phyloP scores from a whole-genome alignment of 64 coral and sea anemone genomes.

The Trachythela sp. region DNA sequence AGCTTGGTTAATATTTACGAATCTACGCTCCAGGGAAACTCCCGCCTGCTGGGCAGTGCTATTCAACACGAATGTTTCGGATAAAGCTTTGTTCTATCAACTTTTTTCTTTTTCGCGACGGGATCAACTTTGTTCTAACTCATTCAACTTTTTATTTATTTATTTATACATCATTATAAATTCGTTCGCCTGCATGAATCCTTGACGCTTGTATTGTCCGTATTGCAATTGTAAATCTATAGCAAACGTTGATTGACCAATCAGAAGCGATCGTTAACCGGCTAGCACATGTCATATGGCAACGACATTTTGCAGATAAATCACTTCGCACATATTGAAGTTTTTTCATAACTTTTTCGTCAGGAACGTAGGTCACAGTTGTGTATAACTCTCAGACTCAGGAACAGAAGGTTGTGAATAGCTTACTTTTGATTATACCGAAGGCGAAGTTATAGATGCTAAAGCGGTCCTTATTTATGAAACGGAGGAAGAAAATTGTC shows the following conservation, averaged over 20 bases:
- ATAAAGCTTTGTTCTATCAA: background rate
- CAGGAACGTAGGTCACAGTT: too few relatives aligned
- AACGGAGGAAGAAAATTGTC: too few relatives aligned
- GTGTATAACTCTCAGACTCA: too few relatives aligned
- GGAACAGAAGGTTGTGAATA: too few relatives aligned
- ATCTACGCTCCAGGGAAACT: background rate
- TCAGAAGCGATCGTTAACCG: background rate
- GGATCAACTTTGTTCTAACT: background rate
- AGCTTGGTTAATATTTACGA: conserved; percentile 27
- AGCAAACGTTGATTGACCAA: background rate
- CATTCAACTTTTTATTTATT: background rate
- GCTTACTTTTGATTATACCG: too few relatives aligned
- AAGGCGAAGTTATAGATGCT: too few relatives aligned
- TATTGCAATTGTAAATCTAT: background rate
- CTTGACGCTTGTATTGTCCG: background rate
- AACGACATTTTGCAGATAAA: background rate
- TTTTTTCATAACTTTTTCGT: conserved; percentile 1
- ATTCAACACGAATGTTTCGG: background rate
- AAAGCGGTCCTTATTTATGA: too few relatives aligned
- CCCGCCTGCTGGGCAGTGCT: background rate
- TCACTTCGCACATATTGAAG: background rate
- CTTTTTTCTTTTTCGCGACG: background rate
- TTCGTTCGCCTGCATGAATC: background rate
- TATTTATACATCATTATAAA: background rate
- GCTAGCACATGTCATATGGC: background rate